Base-by-base conservation (phyloP, 1,140 invertebrate genomes). In the Pseudobourletiella spinata region DNA sequence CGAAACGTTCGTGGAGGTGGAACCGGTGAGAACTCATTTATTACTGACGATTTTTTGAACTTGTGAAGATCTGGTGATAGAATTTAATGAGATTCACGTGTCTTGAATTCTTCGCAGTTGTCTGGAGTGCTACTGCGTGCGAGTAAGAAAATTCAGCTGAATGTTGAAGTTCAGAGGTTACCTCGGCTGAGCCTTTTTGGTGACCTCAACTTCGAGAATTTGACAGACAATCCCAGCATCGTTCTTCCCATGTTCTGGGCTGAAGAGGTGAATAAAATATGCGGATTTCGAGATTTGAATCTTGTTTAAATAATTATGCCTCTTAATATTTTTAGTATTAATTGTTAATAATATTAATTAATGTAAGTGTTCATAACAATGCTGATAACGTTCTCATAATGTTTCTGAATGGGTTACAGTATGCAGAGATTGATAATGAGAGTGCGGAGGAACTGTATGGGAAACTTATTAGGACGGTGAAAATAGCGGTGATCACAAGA, bases 11-110 rank as follows among this genome's bases (percentile, higher is more conserved):
- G 30, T 66, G 0, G 61, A 59, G 6, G 50, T 66, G 39, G 56
- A 66, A 26, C 65, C 65, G 25, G 57, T 65, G 57, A 32, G 22
- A 24, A 46, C 1, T 28, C n/a, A n/a, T n/a, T n/a, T n/a, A n/a
- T n/a, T n/a, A n/a, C n/a, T n/a, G n/a, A n/a, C n/a, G n/a, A n/a
- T n/a, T n/a, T n/a, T n/a, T n/a, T n/a, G n/a, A n/a, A n/a, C n/a
- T n/a, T n/a, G n/a, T n/a, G n/a, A n/a, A n/a, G n/a, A n/a, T n/a
- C n/a, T n/a, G n/a, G n/a, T n/a, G n/a, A n/a, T n/a, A n/a, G n/a
- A n/a, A n/a, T n/a, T n/a, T n/a, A n/a, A n/a, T n/a, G n/a, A n/a
- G n/a, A n/a, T n/a, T n/a, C n/a, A n/a, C n/a, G n/a, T n/a, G n/a
- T n/a, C n/a, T n/a, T n/a, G n/a, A n/a, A n/a, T n/a, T n/a, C n/a